Evolutionary conservation across 2,113 vertebrate species (phyloP), one percentile per base, ranked within the genome.

Genomic region (Neotoma lepida): DNA sequence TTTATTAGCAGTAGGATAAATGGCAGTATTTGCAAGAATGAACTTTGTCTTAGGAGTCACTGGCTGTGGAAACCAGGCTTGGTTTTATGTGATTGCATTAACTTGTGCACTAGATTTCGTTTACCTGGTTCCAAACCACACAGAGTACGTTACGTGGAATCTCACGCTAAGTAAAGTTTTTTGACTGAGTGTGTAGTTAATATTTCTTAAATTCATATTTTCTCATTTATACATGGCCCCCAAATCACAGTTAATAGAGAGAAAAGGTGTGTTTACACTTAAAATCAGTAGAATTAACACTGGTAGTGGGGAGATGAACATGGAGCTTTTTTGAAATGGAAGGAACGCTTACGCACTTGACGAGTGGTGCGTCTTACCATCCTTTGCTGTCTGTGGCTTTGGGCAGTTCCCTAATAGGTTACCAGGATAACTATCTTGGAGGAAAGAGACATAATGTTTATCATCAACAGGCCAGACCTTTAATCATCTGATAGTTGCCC

Each of bases 161-260:
- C 44, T 81, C 44, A 96, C 92, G 44, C 22, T 12, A 24, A 6
- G 18, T 87, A 14, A 85, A 90, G 39, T 82, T 54, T 15, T 86
- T 77, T 89, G 30, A 28, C n/a, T 41, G 17, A 66, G 68, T 18
- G 49, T 89, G 13, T 74, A 77, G n/a, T 92, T 89, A 71, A 35
- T 49, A 61, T 56, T 94, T 68, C 44, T 54, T 80, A 71, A 89
- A 61, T 86, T 76, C 20, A 9, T 77, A 41, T 96, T 95, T 90
- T 56, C 71, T 84, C 68, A 44, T 92, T 63, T 91, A 12, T 63
- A 20, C 22, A 39, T 51, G 63, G 2, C 5, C 61, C 63, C 74
- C 70, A 95, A 87, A 71, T 86, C 77, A 68, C 61, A 91, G 28
- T 33, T 64, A 51, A 63, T 39, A 68, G 56, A 92, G 17, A 81